These are phyloP conservation scores for Pachyseris speciosa DNA, from an alignment of 64 coral and sea anemone species.

Conservation along the genomic window DNA sequence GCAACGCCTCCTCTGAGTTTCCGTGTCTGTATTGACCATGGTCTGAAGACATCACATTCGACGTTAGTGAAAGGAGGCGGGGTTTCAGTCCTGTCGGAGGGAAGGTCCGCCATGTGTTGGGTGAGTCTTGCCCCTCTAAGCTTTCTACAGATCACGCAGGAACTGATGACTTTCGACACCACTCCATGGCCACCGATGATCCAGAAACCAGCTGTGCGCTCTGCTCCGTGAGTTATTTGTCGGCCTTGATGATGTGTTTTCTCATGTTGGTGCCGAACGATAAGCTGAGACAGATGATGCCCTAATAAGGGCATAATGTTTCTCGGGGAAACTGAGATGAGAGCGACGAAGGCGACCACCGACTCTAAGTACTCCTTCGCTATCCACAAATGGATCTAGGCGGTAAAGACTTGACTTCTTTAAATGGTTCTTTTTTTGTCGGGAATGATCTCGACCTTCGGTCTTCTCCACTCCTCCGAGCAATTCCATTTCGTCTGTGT, in stretches of 20 bases:
- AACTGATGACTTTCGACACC: neutral
- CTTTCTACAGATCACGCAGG: constrained; percentile 11
- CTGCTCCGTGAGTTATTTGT: neutral
- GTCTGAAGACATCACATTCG: neutral
- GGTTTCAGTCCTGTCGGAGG: neutral
- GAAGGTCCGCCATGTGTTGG: constrained; percentile 11
- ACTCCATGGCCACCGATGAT: constrained; percentile 9
- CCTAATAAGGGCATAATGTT: neutral
- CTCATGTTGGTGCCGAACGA: neutral
- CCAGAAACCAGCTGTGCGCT: constrained; percentile 11
- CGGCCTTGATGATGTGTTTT: constrained; percentile 25
- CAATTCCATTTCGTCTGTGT: neutral
- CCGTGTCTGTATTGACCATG: neutral
- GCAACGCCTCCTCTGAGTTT: neutral
- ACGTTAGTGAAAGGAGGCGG: constrained; percentile 21
- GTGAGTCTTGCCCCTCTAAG: neutral
- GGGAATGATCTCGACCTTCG: neutral
- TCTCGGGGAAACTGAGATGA: neutral
- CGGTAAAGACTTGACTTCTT: neutral
- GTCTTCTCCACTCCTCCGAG: neutral
- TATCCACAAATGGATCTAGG: neutral
- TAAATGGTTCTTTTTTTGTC: neutral
- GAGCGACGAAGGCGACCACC: constrained; percentile 8
- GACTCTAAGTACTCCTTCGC: neutral
- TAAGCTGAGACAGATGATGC: neutral